Conservation (phyloP, 2,113 vertebrate genomes). For the Gymnarchus niloticus region DNA sequence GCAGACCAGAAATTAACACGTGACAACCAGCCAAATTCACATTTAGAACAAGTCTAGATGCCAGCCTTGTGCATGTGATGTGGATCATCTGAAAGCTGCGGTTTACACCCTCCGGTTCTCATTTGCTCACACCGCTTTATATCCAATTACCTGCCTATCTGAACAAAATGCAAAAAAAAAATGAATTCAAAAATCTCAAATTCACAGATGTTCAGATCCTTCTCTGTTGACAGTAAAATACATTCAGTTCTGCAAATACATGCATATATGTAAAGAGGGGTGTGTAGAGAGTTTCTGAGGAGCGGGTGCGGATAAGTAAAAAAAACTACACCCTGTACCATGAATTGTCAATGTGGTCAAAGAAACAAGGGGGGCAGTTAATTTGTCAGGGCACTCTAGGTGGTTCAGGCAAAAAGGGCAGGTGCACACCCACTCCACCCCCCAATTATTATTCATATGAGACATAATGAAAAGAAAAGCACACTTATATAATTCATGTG, state of each 20-base stretch:
- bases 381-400: no score
- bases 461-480: neutral
- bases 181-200: neutral
- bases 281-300: no score
- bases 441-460: neutral
- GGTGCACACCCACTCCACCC: no score
- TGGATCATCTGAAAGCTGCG: neutral
- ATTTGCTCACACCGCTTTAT: neutral
- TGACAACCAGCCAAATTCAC: neutral
- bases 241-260: no score
- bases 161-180: neutral
- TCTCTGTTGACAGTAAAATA: neutral
- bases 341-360: no score
- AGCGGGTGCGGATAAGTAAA: no score
- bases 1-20: neutral
- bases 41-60: neutral
- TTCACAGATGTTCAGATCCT: neutral
- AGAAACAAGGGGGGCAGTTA: no score
- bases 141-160: neutral
- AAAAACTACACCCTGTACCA: no score
- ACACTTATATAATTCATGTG: neutral
- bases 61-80: neutral
- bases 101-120: neutral
- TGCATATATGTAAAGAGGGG: no score
- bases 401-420: no score